A percentile compares a stretch with the other conserved stretches of the same genome.
phyloP scores from a whole-genome alignment of 2,888 invertebrate genomes.

The Eilema depressum region DNA sequence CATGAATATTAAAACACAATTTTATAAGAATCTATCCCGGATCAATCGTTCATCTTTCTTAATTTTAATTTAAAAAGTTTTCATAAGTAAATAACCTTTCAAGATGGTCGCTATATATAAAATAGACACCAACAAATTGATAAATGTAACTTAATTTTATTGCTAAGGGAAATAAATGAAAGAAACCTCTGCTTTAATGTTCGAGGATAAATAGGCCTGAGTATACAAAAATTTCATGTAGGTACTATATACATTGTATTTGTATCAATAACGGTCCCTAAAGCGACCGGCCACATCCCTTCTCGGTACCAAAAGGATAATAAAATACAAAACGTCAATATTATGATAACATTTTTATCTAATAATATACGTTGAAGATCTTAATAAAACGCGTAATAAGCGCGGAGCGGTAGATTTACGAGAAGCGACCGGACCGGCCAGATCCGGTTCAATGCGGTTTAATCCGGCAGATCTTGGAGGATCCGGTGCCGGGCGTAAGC shows the following conservation, averaged over 20 bases:
- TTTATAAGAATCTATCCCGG: no score
- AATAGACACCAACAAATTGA: background rate
- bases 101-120: no score
- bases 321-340: constrained; percentile 39
- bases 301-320: constrained; percentile 42
- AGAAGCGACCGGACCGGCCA: constrained; percentile 46
- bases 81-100: no score
- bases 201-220: background rate
- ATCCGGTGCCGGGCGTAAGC: constrained; percentile 54
- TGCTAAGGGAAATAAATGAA: background rate
- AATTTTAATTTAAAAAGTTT: no score
- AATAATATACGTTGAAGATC: constrained; percentile 48
- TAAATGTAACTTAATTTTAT: background rate
- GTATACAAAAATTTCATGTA: background rate
- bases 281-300: constrained; percentile 38
- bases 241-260: background rate
- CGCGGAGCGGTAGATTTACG: constrained; percentile 64
- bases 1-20: no score
- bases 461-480: constrained; percentile 55
- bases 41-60: no score
- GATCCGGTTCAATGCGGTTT: constrained; percentile 57
- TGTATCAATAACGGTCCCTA: constrained; percentile 9
- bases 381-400: constrained; percentile 67
- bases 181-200: background rate
- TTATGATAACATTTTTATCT: constrained; percentile 47